Base-by-base conservation (phyloP, 1,140 invertebrate species). In the Drosophila azteca region DNA sequence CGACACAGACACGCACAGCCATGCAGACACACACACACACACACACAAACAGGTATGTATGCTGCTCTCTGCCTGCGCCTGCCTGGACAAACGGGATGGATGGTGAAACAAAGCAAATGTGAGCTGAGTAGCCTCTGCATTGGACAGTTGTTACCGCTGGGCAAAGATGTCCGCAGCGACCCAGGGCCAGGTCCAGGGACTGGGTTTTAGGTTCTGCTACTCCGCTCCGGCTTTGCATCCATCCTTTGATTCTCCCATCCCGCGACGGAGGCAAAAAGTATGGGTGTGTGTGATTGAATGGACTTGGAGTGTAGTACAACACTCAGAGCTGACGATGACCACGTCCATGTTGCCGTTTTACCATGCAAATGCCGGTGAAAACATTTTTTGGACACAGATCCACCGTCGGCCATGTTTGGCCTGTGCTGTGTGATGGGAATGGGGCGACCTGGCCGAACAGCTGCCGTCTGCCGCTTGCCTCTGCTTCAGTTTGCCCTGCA, bases 141-240 rank as follows among this genome's bases (percentile, higher is more conserved):
- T 64, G 82, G 83, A 87, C 82, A 87, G 78, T 87, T 88, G 78
- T 82, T 82, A 88, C 82, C 75, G 83, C 75, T 82, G 83, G 82
- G 82, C 82, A 84, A 83, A 79, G 82, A 77, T 74, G 61, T 65
- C 58, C 77, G 53, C 66, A 39, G 35, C 35, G 48, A 53, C 31
- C 39, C 62, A 49, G 44, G 24, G 29, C 45, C 31, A 60, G 17
- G 17, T 20, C 26, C 31, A 11, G 31, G 31, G 35, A 13, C 35
- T 39, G 11, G 35, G 35, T 39, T 74, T 77, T 67, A 60, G 60
- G 45, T 43, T 6, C 43, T 39, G 52, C 43, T 44, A 31, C 50
- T 43, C 8, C 44, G 45, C 50, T 43, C 8, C 44, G 45, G 41
- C 46, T 60, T 43, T 70, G 66, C 48, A 46, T 76, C 46, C 59